phyloP scores from a whole-genome alignment of 2,113 vertebrate species.

The Periophthalmus modestus region DNA sequence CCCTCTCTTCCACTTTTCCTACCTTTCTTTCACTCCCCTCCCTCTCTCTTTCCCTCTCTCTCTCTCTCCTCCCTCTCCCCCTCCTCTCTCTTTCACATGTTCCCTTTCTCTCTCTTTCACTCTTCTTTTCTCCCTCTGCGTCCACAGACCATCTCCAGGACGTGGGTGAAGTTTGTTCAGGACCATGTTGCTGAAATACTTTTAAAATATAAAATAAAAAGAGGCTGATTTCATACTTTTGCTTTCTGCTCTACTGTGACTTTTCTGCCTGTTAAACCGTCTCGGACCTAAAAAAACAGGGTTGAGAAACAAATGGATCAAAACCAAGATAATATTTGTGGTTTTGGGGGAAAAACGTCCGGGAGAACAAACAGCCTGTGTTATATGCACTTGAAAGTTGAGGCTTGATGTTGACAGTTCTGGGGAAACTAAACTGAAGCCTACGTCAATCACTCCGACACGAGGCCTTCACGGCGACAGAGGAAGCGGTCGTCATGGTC shows the following conservation, averaged over 20 bases:
- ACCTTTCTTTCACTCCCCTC: too few relatives aligned
- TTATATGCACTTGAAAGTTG: slow-evolving; percentile 49
- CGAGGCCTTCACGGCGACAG: slow-evolving; percentile 33
- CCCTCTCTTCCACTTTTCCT: too few relatives aligned
- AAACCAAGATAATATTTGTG: slow-evolving; percentile 39
- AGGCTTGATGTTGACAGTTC: slow-evolving; percentile 59
- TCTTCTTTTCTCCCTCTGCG: too few relatives aligned
- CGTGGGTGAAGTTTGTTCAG: too few relatives aligned
- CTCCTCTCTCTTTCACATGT: too few relatives aligned
- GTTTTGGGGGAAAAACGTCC: slow-evolving; percentile 38
- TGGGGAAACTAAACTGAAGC: slow-evolving; percentile 63
- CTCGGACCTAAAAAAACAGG: slow-evolving; percentile 30
- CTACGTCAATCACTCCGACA: slow-evolving; percentile 55
- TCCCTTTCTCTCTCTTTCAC: too few relatives aligned
- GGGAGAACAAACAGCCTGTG: slow-evolving; percentile 32
- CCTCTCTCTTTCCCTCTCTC: too few relatives aligned
- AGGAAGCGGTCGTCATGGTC: slow-evolving; percentile 18
- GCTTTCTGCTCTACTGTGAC: not conserved
- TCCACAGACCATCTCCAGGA: too few relatives aligned
- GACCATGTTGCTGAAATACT: not conserved
- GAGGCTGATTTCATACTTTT: too few relatives aligned
- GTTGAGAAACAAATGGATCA: slow-evolving; percentile 43
- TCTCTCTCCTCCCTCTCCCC: too few relatives aligned
- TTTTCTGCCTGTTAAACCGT: slow-evolving; percentile 37
- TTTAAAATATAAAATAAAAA: too few relatives aligned